Percentiles rank a stretch among this genome's conserved stretches.
Conservation (phyloP, 2,888 invertebrate genomes). For the Branchellion lobata region DNA sequence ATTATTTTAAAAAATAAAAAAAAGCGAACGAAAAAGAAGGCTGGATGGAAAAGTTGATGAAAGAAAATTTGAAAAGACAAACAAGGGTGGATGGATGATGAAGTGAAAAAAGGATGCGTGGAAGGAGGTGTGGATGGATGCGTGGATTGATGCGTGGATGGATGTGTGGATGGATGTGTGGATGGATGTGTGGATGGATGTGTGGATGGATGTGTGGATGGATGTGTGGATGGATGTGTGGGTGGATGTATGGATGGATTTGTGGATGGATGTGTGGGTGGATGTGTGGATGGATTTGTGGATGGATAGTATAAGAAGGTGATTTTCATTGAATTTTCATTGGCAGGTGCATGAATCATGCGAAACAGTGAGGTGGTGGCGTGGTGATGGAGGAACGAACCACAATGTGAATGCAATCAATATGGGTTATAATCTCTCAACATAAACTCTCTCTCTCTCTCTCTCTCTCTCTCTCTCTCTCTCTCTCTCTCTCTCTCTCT, state of each 20-base stretch:
- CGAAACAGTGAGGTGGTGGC: no score
- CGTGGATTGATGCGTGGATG: constrained; percentile 4
- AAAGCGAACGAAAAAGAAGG: no score
- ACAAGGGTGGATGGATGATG: no score
- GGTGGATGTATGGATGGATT: constrained; percentile 36
- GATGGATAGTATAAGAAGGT: neutral
- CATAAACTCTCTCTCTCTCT: no score
- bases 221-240: constrained; percentile 16
- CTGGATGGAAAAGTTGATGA: no score
- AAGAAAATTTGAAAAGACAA: no score
- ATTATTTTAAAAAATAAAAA: no score
- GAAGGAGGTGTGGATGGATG: constrained; percentile 5
- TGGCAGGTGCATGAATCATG: neutral
- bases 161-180: constrained; percentile 27
- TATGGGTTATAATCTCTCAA: no score
- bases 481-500: no score
- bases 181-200: constrained; percentile 12
- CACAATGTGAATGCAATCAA: no score
- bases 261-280: constrained; percentile 30
- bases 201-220: constrained; percentile 18
- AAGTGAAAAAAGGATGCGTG: neutral
- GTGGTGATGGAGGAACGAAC: no score
- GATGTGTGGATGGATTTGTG: neutral
- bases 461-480: no score
- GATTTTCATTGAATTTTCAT: constrained; percentile 2